Base-by-base conservation (phyloP, 1,140 invertebrate species). In the Magallana angulata region DNA sequence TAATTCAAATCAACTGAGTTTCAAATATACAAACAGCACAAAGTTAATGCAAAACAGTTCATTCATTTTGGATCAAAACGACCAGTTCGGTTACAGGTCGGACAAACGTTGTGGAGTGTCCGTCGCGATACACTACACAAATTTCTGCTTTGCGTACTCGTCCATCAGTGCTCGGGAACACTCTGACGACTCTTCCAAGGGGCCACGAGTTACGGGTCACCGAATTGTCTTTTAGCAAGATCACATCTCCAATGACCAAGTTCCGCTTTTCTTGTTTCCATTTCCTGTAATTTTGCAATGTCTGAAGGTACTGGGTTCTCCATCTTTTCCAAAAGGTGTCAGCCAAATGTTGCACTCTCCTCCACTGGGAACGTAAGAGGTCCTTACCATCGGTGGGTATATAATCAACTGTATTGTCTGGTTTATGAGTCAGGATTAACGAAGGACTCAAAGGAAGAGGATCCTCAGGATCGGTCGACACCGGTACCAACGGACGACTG, bases 291-390 rank as follows among this genome's bases (percentile, higher is more conserved):
- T 59, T n/a, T 57, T 89, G 85, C 56, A 86, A 80, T 56, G 81
- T 59, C 14, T 59, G 76, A 3, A 83, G 30, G 59, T 82, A 89
- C 81, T 89, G 85, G 16, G 16, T 56, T 62, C 56, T 60, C 88
- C 88, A 89, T 30, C 88, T 76, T 14, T 57, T 58, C 88, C 85
- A 89, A 76, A 89, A 87, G 18, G 24, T 58, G 60, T 84, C 36
- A 4, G 82, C 64, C 14, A 89, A 68, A 16, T 56, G 7, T 18
- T 89, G 88, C 7, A 89, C 88, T 6, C 71, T 80, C 60, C 56
- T 82, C 85, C 88, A 89, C 9, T 84, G 84, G 1, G 81, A 76
- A 68, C 59, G 56, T 56, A 48, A 30, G 30, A 81, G 11, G 14
- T 86, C 59, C 62, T 82, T 58, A 7, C 16, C 11, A 56, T 82